A percentile compares a stretch with the other conserved stretches of the same genome.
These are phyloP conservation scores for Chloropsis cyanopogon DNA, from an alignment of 2,113 vertebrate genomes.

Conservation along the genomic window DNA sequence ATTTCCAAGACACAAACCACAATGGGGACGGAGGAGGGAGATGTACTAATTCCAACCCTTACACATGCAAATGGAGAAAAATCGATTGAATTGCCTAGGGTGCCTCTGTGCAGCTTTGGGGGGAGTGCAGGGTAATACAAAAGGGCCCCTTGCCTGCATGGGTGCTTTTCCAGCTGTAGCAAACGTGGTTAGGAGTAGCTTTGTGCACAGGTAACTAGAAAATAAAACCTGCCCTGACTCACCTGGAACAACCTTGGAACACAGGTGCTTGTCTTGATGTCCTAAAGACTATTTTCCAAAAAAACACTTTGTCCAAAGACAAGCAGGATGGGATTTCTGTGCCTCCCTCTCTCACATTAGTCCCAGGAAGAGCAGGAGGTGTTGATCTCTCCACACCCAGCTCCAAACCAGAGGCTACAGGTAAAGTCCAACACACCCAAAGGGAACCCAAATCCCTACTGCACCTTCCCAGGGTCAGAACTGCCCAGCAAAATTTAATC, in stretches of 20 bases:
- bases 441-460: neutral
- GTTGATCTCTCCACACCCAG: neutral
- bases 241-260: neutral
- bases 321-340: neutral
- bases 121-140: rapidly evolving
- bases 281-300: neutral
- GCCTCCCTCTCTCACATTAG: neutral
- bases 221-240: neutral
- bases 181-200: rapidly evolving
- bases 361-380: neutral
- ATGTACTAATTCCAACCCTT: neutral
- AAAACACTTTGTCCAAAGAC: neutral
- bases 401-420: neutral
- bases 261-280: neutral
- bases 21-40: neutral
- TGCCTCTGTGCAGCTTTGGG: neutral
- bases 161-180: neutral
- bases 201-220: neutral
- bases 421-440: neutral
- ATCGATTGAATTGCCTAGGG: neutral
- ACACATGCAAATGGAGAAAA: neutral
- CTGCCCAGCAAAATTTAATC: neutral
- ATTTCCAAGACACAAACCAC: neutral
- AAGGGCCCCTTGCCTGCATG: neutral
- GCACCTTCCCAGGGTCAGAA: neutral